These are phyloP conservation scores for Heliconius ismenius DNA, from an alignment of 2,888 invertebrate species.

Conservation along the genomic window DNA sequence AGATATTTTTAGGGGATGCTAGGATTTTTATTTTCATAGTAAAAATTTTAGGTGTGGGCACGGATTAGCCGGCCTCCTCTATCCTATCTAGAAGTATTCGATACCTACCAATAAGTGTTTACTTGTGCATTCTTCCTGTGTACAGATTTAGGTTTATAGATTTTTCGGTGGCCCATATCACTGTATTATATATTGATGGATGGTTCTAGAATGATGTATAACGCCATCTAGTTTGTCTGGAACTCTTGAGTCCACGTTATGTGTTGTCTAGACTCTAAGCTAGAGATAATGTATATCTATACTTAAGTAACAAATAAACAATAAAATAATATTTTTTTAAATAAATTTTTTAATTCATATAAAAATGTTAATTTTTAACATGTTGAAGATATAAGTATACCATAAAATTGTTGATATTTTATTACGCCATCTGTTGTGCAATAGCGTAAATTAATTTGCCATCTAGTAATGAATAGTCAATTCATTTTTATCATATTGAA, in stretches of 20 bases:
- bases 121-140: not conserved
- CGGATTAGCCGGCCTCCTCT: not conserved
- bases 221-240: not conserved
- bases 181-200: not conserved
- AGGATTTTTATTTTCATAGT: not conserved
- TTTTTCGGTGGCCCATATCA: not conserved
- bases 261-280: no score
- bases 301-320: no score
- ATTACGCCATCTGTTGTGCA: slow-evolving; percentile 54
- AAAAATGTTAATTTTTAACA: no score
- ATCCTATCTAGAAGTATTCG: not conserved
- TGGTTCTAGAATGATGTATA: not conserved
- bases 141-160: not conserved
- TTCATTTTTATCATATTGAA: not conserved
- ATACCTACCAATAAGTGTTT: not conserved
- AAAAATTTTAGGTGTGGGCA: no score
- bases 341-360: no score
- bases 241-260: not conserved
- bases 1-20: not conserved
- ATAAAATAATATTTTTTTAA: no score
- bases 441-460: slow-evolving; percentile 46
- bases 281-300: no score
- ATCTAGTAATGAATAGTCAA: slow-evolving; percentile 49
- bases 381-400: no score
- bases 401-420: not conserved